A percentile compares a stretch with the other conserved stretches of the same genome.
Conservation (phyloP, 92 coral and sea anemone species). For the Plumapathes pennacea region DNA sequence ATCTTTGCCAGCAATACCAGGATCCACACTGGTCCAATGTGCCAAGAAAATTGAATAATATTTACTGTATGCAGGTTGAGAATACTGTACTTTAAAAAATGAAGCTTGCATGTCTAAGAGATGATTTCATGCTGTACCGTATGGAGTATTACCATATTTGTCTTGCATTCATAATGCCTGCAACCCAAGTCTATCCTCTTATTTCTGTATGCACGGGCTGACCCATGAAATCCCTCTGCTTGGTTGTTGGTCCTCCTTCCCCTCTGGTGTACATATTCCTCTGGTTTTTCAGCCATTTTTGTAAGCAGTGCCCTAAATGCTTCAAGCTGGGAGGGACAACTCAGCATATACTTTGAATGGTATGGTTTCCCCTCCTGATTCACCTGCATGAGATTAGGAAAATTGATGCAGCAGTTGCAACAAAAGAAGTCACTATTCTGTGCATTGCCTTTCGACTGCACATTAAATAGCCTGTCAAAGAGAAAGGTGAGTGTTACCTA, state of each 20-base stretch:
- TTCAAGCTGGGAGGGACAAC: constrained; percentile 24
- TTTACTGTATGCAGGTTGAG: no score
- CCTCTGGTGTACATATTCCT: constrained; percentile 13
- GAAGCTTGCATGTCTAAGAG: neutral
- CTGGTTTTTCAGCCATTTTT: constrained; percentile 27
- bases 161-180: constrained; percentile 15
- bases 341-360: constrained; percentile 38
- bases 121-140: neutral
- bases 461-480: no score
- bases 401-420: neutral
- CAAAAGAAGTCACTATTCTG: no score
- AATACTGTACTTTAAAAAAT: no score
- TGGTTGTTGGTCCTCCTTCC: constrained; percentile 11
- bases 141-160: constrained; percentile 24
- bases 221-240: constrained; percentile 20
- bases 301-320: constrained; percentile 30
- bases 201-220: constrained; percentile 6
- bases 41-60: no score
- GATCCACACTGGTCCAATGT: no score
- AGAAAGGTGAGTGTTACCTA: no score
- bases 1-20: no score
- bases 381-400: neutral
- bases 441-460: no score
- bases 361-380: constrained; percentile 30
- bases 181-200: constrained; percentile 14